Base-by-base conservation (phyloP, 1,140 invertebrate genomes). In the Zaprionus tsacasi region DNA sequence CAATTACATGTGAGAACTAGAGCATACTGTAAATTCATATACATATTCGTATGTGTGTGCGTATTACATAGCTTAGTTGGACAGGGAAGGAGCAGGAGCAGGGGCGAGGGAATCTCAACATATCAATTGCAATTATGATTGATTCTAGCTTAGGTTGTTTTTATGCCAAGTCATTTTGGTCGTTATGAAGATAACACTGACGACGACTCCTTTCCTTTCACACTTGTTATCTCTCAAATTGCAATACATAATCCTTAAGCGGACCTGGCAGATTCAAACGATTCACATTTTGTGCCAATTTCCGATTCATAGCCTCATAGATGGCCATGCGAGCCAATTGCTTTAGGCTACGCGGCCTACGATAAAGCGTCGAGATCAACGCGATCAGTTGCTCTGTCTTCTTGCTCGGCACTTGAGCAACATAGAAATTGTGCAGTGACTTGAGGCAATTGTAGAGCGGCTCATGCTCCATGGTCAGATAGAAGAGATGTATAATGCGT, bases 231-330 rank as follows among this genome's bases (percentile, higher is more conserved):
- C 94, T 93, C 76, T 96, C 95, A 91, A 96, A 96, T 91, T 95
- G 95, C 66, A 96, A 91, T 50, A 96, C 90, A 89, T 96, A 96
- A 72, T 96, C 95, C 91, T 95, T 96, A 3, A 96, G 92, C 36
- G 94, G 93, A 56, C 93, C 93, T 2, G 96, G 96, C 56, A 96
- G 92, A 85, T 95, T 95, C 58, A 96, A 92, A 83, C 95, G 95
- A 89, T 94, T 95, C 27, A 95, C 93, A 79, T 94, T 94, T 66
- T 94, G 93, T 6, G 95, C 95, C 13, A 95, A 93, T 76, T 94
- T 94, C n/a, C 94, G 91, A 48, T 93, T 93, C 43, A 96, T 80
- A 40, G 94, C 93, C 68, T 94, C 94, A 75, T 96, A 96, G 57
- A 96, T 96, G 73, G 94, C 93, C 40, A 95, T 94, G 17, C 96